A percentile compares a stretch with the other conserved stretches of the same genome.
Conservation (phyloP, 2,888 invertebrate species). For the Miltochrista miniata region DNA sequence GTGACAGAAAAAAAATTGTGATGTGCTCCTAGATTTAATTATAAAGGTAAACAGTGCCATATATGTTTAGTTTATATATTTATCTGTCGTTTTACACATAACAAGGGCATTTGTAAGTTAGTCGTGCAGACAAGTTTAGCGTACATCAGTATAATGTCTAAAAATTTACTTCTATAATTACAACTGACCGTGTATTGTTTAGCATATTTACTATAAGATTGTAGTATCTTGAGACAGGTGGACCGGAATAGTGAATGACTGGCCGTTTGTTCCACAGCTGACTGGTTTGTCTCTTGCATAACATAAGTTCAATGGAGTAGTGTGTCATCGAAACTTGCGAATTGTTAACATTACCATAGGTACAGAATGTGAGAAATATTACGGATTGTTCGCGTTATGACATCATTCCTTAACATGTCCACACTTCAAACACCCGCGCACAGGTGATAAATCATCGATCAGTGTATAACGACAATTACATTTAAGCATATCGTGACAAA, state of each 20-base stretch:
- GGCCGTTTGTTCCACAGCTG: constrained; percentile 35
- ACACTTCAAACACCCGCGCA: constrained; percentile 72
- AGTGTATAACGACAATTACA: constrained; percentile 30
- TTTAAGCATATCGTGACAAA: constrained; percentile 12
- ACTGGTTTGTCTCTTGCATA: constrained; percentile 65
- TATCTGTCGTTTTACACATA: constrained; percentile 25
- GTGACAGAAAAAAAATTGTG: constrained; percentile 58
- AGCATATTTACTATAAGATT: constrained; percentile 25
- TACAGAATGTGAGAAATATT: constrained; percentile 62
- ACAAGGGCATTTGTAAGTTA: constrained; percentile 63
- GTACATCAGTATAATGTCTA: constrained; percentile 43
- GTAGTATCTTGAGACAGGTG: constrained; percentile 55
- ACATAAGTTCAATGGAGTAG: constrained; percentile 53
- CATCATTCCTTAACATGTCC: constrained; percentile 71
- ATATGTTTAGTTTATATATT: constrained; percentile 26
- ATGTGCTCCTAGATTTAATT: constrained; percentile 50
- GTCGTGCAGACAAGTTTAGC: constrained; percentile 31
- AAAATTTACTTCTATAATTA: constrained; percentile 18
- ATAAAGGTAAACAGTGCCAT: constrained; percentile 56
- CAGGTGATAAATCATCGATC: constrained; percentile 52
- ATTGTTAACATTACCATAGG: constrained; percentile 40
- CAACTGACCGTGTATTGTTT: constrained; percentile 20
- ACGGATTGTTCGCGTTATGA: constrained; percentile 65
- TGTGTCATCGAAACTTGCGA: constrained; percentile 56
- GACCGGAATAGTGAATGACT: constrained; percentile 61